These are phyloP conservation scores for Crypturellus undulatus DNA, from an alignment of 2,113 vertebrate species.

Conservation along the genomic window DNA sequence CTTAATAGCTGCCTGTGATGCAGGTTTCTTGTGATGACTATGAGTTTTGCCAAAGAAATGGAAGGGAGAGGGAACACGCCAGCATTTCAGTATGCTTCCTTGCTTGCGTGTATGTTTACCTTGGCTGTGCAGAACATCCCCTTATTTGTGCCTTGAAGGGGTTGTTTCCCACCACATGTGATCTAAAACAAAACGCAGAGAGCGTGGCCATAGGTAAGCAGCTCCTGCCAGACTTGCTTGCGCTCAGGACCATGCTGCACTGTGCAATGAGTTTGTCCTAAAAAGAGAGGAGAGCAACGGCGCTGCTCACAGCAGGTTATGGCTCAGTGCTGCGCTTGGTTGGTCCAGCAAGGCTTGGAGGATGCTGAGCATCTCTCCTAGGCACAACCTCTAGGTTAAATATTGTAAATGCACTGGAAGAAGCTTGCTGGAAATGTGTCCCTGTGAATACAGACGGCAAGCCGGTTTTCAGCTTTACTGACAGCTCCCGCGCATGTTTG, in stretches of 20 bases:
- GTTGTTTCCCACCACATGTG: background rate
- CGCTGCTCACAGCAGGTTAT: background rate
- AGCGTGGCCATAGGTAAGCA: background rate
- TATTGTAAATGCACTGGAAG: background rate
- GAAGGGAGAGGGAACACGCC: background rate
- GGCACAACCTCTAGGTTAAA: background rate
- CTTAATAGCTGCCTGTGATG: background rate
- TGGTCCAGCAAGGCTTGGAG: background rate
- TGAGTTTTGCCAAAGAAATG: background rate
- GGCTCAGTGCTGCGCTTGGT: background rate
- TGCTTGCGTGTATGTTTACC: background rate
- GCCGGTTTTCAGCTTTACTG: background rate
- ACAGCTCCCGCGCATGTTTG: background rate
- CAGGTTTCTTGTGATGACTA: background rate
- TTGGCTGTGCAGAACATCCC: background rate
- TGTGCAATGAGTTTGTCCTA: background rate
- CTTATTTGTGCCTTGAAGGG: background rate
- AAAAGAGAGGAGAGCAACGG: accelerated
- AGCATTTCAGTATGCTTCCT: background rate
- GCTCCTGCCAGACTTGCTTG: background rate
- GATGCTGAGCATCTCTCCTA: background rate
- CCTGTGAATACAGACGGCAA: background rate
- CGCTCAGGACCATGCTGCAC: accelerated
- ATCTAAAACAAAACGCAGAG: background rate
- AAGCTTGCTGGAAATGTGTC: background rate